These are phyloP conservation scores for Camponotus pennsylvanicus DNA, from an alignment of 1,140 invertebrate genomes.

Conservation along the genomic window DNA sequence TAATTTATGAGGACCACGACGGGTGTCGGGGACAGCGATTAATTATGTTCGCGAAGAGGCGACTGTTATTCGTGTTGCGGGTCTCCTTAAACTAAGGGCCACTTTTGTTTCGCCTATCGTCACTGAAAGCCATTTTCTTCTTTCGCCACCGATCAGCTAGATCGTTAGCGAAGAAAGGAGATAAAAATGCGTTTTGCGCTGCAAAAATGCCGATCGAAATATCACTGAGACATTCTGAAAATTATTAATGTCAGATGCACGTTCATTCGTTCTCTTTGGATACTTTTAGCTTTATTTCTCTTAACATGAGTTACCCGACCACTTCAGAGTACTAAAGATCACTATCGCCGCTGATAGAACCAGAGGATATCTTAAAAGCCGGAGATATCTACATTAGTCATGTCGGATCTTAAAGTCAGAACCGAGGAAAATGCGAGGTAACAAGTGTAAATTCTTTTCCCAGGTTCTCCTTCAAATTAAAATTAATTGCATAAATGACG, in stretches of 20 bases:
- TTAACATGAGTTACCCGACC: constrained; percentile 3
- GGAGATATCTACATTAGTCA: neutral
- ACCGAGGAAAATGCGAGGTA: neutral
- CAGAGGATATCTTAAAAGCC: neutral
- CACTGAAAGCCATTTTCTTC: constrained; percentile 4
- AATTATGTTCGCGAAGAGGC: constrained; percentile 69
- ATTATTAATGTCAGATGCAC: neutral
- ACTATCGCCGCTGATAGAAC: neutral
- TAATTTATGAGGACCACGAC: constrained; percentile 75
- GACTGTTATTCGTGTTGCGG: constrained; percentile 42
- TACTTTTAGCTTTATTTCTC: neutral
- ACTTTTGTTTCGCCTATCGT: constrained; percentile 51
- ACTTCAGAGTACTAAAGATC: constrained; percentile 11
- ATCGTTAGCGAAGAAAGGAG: constrained; percentile 23
- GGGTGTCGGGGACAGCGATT: constrained; percentile 76
- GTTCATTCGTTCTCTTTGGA: neutral
- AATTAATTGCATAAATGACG: neutral
- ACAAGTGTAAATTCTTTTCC: neutral
- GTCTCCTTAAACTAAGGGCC: constrained; percentile 46
- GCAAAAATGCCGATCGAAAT: neutral
- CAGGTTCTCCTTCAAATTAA: neutral
- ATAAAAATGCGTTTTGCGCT: neutral
- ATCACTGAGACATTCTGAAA: neutral
- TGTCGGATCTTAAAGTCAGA: neutral
- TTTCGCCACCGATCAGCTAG: neutral